Conservation (phyloP, 2,888 invertebrate genomes). For the Hyposoter dolosus region DNA sequence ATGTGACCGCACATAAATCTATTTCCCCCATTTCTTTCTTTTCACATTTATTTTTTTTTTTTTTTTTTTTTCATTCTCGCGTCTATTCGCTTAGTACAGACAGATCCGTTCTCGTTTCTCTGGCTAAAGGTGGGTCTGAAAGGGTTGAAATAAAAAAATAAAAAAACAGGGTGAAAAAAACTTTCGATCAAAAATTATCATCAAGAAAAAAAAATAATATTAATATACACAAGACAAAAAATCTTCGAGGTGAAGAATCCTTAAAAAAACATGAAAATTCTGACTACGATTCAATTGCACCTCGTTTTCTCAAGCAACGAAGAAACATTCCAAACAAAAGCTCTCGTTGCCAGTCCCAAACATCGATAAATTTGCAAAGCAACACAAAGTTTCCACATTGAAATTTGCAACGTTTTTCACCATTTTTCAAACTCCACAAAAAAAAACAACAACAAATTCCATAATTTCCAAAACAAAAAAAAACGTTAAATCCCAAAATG, state of each 20-base stretch:
- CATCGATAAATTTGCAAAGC: not conserved
- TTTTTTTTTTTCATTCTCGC: conserved; percentile 26
- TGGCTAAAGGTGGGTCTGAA: conserved; percentile 83
- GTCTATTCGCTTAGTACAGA: conserved; percentile 37
- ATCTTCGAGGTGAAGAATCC: not conserved
- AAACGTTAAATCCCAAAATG: too few relatives aligned
- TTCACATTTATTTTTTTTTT: conserved; percentile 5
- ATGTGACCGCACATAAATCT: not conserved
- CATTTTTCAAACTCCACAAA: not conserved
- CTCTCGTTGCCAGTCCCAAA: not conserved
- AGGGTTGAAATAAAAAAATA: conserved; percentile 80
- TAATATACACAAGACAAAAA: conserved; percentile 11
- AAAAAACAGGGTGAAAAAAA: conserved; percentile 75
- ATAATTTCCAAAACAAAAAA: too few relatives aligned
- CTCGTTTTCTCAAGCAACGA: not conserved
- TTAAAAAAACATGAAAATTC: conserved; percentile 7
- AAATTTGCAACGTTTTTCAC: not conserved
- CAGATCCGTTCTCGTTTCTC: conserved; percentile 44
- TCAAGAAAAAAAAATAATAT: conserved; percentile 34
- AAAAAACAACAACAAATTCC: too few relatives aligned
- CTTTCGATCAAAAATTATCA: conserved; percentile 68
- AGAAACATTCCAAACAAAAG: not conserved
- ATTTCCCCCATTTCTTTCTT: not conserved
- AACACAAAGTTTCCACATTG: not conserved
- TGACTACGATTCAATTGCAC: conserved; percentile 9